phyloP scores from a whole-genome alignment of 1,140 invertebrate species.

The Zaprionus nigranus region DNA sequence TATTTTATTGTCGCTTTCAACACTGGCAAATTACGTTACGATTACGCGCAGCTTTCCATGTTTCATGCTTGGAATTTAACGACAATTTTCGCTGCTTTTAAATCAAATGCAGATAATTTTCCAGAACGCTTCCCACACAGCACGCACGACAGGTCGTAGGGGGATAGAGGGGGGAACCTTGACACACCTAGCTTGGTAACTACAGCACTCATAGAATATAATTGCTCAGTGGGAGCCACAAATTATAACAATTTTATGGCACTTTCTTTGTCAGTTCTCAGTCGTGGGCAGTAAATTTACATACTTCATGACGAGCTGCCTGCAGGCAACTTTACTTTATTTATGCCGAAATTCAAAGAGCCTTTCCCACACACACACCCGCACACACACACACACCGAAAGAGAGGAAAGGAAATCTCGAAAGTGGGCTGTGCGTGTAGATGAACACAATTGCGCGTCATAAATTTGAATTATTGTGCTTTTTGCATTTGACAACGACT shows the following conservation, averaged over 20 bases:
- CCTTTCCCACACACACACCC: not conserved
- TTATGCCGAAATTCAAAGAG: constrained; percentile 62
- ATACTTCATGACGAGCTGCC: constrained; percentile 74
- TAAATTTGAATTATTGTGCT: constrained; percentile 82
- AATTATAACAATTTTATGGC: constrained; percentile 79
- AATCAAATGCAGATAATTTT: constrained; percentile 80
- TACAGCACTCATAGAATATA: constrained; percentile 53
- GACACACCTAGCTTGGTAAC: constrained; percentile 50
- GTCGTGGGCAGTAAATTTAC: constrained; percentile 68
- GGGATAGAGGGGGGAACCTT: constrained; percentile 5
- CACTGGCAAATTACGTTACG: constrained; percentile 32
- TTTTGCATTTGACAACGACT: constrained; percentile 81
- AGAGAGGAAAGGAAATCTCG: constrained; percentile 33
- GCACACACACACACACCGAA: constrained; percentile 7
- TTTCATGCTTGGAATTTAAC: constrained; percentile 56
- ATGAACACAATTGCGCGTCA: constrained; percentile 79
- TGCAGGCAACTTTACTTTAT: constrained; percentile 73
- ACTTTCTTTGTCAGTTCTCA: constrained; percentile 48
- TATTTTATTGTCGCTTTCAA: constrained; percentile 48
- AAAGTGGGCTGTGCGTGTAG: constrained; percentile 65
- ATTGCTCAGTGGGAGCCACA: constrained; percentile 74
- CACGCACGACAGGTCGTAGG: no score
- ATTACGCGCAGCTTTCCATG: constrained; percentile 35
- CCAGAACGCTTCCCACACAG: constrained; percentile 32
- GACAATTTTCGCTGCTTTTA: constrained; percentile 59